These are phyloP conservation scores for Ametastegia equiseti DNA, from an alignment of 2,888 invertebrate genomes.

Conservation along the genomic window DNA sequence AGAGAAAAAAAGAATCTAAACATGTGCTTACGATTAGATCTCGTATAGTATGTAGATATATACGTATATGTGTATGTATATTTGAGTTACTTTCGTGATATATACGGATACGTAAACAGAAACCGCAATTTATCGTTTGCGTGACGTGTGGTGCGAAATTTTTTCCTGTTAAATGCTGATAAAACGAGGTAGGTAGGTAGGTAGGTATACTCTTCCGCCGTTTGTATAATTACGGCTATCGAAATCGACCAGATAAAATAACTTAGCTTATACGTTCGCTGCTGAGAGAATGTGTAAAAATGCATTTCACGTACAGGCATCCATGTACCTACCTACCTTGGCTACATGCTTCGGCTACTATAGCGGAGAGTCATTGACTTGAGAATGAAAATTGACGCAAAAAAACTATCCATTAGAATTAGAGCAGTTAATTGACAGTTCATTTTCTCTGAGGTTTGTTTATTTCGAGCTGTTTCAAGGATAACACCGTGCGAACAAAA, in stretches of 20 bases:
- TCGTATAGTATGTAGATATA: too few relatives aligned
- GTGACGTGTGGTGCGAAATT: not conserved
- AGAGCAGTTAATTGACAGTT: conserved; percentile 6
- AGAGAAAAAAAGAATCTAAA: not conserved
- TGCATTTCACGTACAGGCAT: conserved; percentile 14
- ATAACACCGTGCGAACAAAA: not conserved
- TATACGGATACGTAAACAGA: not conserved
- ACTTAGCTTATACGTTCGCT: not conserved
- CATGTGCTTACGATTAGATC: too few relatives aligned
- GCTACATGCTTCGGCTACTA: not conserved
- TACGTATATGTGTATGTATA: not conserved
- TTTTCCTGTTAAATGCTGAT: not conserved
- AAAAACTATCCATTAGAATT: conserved; percentile 7
- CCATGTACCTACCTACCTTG: not conserved
- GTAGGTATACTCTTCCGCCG: not conserved
- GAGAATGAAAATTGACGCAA: conserved; percentile 16
- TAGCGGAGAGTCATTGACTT: conserved; percentile 15
- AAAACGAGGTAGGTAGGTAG: not conserved
- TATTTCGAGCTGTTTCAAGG: not conserved
- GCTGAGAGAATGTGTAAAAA: not conserved
- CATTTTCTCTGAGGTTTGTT: not conserved
- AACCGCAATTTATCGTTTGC: not conserved
- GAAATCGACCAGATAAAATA: conserved; percentile 27
- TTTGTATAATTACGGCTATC: not conserved
- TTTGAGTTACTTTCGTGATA: not conserved